A percentile compares a stretch with the other conserved stretches of the same genome.
phyloP scores from a whole-genome alignment of 2,113 vertebrate genomes.

The Macquaria australasica region DNA sequence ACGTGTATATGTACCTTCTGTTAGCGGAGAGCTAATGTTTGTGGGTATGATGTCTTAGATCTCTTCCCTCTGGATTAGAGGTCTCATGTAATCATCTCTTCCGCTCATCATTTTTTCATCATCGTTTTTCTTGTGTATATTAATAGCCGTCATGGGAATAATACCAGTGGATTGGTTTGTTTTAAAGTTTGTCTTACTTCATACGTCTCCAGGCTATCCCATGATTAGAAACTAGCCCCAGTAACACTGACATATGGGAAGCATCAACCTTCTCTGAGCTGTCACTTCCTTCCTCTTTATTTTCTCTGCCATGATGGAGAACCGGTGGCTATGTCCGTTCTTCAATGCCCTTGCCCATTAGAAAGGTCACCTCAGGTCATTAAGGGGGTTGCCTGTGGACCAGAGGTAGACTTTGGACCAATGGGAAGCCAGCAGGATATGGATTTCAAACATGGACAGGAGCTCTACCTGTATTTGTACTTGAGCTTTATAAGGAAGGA shows the following conservation, averaged over 20 bases:
- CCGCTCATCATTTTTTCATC: conserved; percentile 25
- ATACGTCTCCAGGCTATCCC: conserved; percentile 53
- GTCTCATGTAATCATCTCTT: conserved; percentile 15
- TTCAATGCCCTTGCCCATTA: conserved; percentile 68
- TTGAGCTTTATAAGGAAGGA: conserved; percentile 68
- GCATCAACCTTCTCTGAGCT: conserved; percentile 67
- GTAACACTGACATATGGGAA: conserved; percentile 73
- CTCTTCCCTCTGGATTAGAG: conserved; percentile 3
- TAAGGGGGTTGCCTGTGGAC: conserved; percentile 38
- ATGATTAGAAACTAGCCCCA: conserved; percentile 51
- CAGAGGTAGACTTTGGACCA: conserved; percentile 32
- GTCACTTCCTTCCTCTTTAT: conserved; percentile 78
- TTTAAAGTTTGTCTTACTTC: conserved; percentile 50
- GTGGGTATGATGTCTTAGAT: not conserved
- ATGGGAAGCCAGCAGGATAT: conserved; percentile 49
- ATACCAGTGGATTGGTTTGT: conserved; percentile 63
- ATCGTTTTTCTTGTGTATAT: conserved; percentile 18
- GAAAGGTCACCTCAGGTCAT: conserved; percentile 75
- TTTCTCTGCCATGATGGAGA: conserved; percentile 67
- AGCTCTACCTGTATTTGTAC: conserved; percentile 66
- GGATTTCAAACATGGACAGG: conserved; percentile 32
- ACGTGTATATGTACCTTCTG: not conserved
- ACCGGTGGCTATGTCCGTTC: conserved; percentile 51
- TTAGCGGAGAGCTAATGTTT: conserved; percentile 9
- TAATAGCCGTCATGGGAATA: conserved; percentile 53